A percentile compares a stretch with the other conserved stretches of the same genome.
phyloP scores from a whole-genome alignment of 2,797 vertebrate genomes.

The Sebastes aleutianus region DNA sequence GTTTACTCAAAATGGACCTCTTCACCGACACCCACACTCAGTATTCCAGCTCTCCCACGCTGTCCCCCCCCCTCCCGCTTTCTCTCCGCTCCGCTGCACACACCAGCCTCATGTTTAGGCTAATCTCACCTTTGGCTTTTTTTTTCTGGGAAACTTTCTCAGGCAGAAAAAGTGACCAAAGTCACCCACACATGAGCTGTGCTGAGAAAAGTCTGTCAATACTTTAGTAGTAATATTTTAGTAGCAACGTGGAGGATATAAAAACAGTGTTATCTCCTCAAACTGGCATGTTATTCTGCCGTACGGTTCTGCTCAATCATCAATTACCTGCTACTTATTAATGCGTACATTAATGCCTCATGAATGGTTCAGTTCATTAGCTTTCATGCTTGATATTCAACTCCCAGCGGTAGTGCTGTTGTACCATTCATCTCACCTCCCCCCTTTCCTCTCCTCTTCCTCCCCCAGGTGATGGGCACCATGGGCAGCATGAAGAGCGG shows the following conservation, averaged over 20 bases:
- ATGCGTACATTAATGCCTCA: background rate
- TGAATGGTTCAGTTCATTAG: background rate
- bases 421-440: background rate
- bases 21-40: conserved; percentile 28
- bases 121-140: conserved; percentile 21
- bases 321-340: background rate
- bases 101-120: conserved; percentile 8
- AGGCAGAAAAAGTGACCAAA: background rate
- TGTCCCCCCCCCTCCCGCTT: background rate
- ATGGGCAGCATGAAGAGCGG: conserved; percentile 84
- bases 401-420: background rate
- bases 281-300: background rate
- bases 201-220: background rate
- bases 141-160: background rate
- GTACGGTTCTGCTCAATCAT: background rate
- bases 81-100: background rate
- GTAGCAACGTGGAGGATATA: background rate
- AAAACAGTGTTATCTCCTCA: background rate
- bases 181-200: background rate
- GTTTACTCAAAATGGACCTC: conserved; percentile 31
- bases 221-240: background rate
- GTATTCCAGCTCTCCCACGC: conserved; percentile 14
- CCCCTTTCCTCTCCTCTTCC: background rate
- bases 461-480: conserved; percentile 84
- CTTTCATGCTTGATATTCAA: background rate